phyloP scores from a whole-genome alignment of 2,113 vertebrate species.

The Orcinus orca region DNA sequence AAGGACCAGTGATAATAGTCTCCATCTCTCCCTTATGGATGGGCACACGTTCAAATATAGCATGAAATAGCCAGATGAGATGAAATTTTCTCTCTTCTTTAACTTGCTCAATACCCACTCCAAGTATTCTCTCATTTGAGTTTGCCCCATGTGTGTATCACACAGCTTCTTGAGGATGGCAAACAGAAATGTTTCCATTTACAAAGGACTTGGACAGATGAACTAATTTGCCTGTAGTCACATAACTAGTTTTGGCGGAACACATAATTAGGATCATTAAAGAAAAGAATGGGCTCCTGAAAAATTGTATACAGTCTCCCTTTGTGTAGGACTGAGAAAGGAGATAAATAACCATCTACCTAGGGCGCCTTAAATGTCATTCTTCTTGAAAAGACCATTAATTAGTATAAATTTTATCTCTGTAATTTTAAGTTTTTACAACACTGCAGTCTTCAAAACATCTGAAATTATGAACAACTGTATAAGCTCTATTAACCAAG shows the following conservation, averaged over 20 bases:
- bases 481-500: not conserved
- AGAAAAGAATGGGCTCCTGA: not conserved
- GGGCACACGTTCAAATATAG: no score
- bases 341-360: not conserved
- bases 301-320: not conserved
- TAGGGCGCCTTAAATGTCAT: not conserved
- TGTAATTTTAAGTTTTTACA: not conserved
- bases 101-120: not conserved
- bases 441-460: not conserved
- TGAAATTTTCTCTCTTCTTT: not conserved
- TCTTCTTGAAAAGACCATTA: not conserved
- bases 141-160: not conserved
- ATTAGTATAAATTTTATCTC: not conserved
- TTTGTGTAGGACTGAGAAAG: not conserved
- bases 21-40: no score
- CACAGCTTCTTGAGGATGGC: not conserved
- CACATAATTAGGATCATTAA: not conserved
- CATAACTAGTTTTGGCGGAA: not conserved
- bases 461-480: not conserved
- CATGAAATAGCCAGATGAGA: no score
- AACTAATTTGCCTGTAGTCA: not conserved
- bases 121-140: not conserved
- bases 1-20: not conserved
- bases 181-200: not conserved
- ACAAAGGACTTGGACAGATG: not conserved